Base-by-base conservation (phyloP, 2,888 invertebrate genomes). In the Trachelus troglodyta region DNA sequence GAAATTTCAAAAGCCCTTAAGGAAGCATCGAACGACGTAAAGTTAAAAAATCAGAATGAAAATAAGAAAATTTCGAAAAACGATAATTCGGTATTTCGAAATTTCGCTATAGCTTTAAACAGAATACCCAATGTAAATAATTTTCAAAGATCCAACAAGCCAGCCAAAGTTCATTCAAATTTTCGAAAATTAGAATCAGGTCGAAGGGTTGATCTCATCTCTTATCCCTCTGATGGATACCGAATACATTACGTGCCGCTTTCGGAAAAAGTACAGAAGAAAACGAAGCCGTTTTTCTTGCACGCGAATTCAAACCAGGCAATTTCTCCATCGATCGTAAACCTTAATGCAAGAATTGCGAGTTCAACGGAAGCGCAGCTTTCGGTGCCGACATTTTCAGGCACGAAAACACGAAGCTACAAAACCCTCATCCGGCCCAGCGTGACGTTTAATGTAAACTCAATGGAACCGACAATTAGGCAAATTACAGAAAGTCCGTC, bases 1-100 rank as follows among this genome's bases (percentile, higher is more conserved):
- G 82, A 84, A 77, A 88, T 88, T 80, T 84, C 83, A 69, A 79
- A 86, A 35, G 83, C 80, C 33, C 77, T 86, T 33, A 85, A 83
- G 71, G 83, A 86, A 30, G 84, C 82, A n/a, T 77, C 77, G n/a
- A 75, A 74, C 40, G 82, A 69, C 30, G 9, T 73, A 9, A 68
- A 76, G 4, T 71, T 35, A 69, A 73, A 33, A 68, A 80, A 75
- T 12, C 79, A 73, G 12, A 80, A 75, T 1, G 76, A 69, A 56
- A 76, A 79, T 12, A 74, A 75, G 34, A 77, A 15, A 23, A 79
- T 79, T 30, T 79, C 79, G 15, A 78, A 79, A 33, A 68, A 73
- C 31, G 34, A 40, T 40, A 37, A 69, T 31, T 69, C 11, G 23
- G 76, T 79, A 33, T 34, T 79, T 35, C 11, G 73, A 33, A 79